Conservation (phyloP, 1,140 invertebrate genomes). For the Pomacea maculata region DNA sequence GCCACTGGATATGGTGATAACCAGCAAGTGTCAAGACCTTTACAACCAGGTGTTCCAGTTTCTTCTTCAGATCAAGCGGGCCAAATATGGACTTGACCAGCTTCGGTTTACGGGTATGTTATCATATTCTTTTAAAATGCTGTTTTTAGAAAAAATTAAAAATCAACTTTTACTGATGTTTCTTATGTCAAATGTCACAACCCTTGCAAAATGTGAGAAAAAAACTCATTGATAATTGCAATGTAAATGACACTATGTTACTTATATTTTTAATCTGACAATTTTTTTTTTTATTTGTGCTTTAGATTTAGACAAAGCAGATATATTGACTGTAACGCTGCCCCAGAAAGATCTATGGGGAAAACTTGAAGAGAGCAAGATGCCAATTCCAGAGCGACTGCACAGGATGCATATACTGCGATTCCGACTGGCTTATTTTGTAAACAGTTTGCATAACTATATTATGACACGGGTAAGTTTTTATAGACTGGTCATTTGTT, state of each 20-base stretch:
- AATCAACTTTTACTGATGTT: background rate
- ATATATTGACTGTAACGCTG: slow-evolving; percentile 20
- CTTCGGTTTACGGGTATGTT: slow-evolving; percentile 67
- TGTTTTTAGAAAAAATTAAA: background rate
- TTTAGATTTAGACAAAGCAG: slow-evolving; percentile 45
- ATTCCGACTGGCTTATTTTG: slow-evolving; percentile 72
- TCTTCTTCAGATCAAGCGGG: slow-evolving; percentile 73
- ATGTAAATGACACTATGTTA: background rate
- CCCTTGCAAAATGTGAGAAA: too few relatives aligned
- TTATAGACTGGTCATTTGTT: background rate
- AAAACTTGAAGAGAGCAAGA: slow-evolving; percentile 30
- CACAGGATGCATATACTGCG: slow-evolving; percentile 71
- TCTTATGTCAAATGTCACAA: too few relatives aligned
- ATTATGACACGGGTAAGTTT: slow-evolving; percentile 70
- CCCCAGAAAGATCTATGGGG: background rate
- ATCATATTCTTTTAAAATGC: background rate
- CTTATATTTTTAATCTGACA: background rate
- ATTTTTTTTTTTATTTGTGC: background rate
- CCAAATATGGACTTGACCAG: slow-evolving; percentile 72
- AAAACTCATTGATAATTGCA: background rate
- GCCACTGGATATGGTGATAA: slow-evolving; percentile 70
- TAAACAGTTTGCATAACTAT: slow-evolving; percentile 74
- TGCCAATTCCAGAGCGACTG: slow-evolving; percentile 38
- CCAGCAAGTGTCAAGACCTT: slow-evolving; percentile 66
- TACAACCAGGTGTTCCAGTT: slow-evolving; percentile 74